These are phyloP conservation scores for Platysteira castanea DNA, from an alignment of 2,113 vertebrate species.

Conservation along the genomic window DNA sequence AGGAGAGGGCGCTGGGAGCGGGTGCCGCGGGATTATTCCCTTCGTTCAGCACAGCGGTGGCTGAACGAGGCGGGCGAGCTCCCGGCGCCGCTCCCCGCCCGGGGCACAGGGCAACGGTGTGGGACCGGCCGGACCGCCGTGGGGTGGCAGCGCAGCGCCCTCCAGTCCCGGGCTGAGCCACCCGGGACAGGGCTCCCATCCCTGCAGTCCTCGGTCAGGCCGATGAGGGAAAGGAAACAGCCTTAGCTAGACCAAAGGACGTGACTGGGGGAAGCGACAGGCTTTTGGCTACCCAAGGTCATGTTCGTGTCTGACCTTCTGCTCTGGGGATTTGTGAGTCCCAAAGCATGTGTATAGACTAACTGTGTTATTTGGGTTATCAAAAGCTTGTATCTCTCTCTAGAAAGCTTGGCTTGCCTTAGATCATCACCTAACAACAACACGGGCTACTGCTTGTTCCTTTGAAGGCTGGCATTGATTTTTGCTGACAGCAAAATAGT, in stretches of 20 bases:
- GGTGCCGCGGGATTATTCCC: neutral
- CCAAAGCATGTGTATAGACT: neutral
- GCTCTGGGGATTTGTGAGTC: neutral
- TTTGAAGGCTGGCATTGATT: neutral
- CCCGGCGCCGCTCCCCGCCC: neutral
- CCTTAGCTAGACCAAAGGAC: too few species aligned
- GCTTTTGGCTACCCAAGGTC: neutral
- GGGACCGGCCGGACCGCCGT: too few species aligned
- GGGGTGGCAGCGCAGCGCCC: neutral
- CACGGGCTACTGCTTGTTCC: neutral
- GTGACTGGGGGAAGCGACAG: neutral
- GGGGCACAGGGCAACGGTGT: neutral
- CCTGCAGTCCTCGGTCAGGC: neutral
- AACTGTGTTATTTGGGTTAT: neutral
- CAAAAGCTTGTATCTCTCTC: neutral
- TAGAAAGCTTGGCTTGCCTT: neutral
- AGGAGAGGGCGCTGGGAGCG: neutral
- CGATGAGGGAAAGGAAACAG: accelerated
- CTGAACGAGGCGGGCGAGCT: neutral
- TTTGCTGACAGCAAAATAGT: neutral
- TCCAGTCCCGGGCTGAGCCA: neutral
- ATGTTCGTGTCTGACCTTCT: neutral
- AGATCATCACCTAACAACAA: neutral
- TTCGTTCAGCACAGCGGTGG: neutral
- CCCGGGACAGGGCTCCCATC: neutral